These are phyloP conservation scores for Drosophila conformis DNA, from an alignment of 2,888 invertebrate species.

Conservation along the genomic window DNA sequence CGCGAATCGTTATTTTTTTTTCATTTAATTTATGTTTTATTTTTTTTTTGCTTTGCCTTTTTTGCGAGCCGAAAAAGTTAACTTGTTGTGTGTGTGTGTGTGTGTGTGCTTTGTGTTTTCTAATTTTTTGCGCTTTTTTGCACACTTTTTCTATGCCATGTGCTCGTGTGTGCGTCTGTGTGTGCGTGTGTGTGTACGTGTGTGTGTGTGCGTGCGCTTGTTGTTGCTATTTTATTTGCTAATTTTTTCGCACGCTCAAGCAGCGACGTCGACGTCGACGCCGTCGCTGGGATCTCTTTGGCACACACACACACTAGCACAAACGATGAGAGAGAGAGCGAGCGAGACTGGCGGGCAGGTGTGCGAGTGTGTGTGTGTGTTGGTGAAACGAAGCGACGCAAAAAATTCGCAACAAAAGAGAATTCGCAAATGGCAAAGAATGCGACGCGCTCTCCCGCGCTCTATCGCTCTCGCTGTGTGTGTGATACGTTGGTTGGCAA, in stretches of 20 bases:
- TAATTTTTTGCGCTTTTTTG: constrained; percentile 61
- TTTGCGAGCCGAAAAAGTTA: constrained; percentile 61
- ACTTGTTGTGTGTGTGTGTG: constrained; percentile 53
- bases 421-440: constrained; percentile 73
- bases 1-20: constrained; percentile 59
- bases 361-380: constrained; percentile 15
- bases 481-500: constrained; percentile 27
- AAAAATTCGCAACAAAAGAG: constrained; percentile 69
- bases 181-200: constrained; percentile 31
- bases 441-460: constrained; percentile 20
- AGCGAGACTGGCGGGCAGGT: constrained; percentile 10
- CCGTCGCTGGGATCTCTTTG: constrained; percentile 60
- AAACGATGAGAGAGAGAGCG: background rate
- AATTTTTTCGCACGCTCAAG: constrained; percentile 67
- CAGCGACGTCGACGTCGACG: constrained; percentile 27
- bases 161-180: constrained; percentile 32
- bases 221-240: constrained; percentile 62
- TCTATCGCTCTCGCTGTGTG: background rate
- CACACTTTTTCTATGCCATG: constrained; percentile 67
- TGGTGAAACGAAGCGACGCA: constrained; percentile 32
- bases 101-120: constrained; percentile 60
- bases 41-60: constrained; percentile 40
- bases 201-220: constrained; percentile 31
- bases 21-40: constrained; percentile 66
- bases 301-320: constrained; percentile 41